Evolutionary conservation across 2,888 invertebrate genomes (phyloP).

Genomic region (Minunthozetes semirufus): DNA sequence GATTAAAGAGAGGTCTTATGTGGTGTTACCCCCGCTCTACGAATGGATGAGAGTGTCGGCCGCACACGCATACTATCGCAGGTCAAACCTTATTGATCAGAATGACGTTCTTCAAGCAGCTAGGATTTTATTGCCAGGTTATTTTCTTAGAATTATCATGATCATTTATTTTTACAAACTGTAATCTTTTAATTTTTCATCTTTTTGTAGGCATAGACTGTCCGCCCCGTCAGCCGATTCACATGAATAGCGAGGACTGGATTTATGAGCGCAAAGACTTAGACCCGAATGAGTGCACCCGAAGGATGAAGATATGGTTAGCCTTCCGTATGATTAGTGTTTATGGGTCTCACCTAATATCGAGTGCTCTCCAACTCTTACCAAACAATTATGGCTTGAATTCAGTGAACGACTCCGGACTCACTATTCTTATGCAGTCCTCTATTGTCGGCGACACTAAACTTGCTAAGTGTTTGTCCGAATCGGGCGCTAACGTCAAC

Average conservation of each 20-base stretch:
- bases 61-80: slow-evolving; percentile 68
- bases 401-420: slow-evolving; percentile 53
- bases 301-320: slow-evolving; percentile 61
- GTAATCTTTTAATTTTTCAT: not conserved
- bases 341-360: slow-evolving; percentile 69
- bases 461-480: slow-evolving; percentile 64
- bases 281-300: slow-evolving; percentile 56
- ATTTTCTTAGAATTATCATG: too few species aligned
- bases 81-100: slow-evolving; percentile 68
- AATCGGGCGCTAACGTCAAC: slow-evolving; percentile 66
- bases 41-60: slow-evolving; percentile 80
- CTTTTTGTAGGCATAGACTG: slow-evolving; percentile 65
- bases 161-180: too few species aligned
- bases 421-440: slow-evolving; percentile 76
- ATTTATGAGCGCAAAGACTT: slow-evolving; percentile 49
- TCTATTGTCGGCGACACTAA: slow-evolving; percentile 71
- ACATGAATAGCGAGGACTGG: slow-evolving; percentile 52
- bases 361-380: slow-evolving; percentile 66
- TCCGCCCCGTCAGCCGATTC: slow-evolving; percentile 60
- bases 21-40: slow-evolving; percentile 78
- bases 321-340: slow-evolving; percentile 73
- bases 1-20: slow-evolving; percentile 78
- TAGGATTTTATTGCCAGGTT: slow-evolving; percentile 68
- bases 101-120: slow-evolving; percentile 86
- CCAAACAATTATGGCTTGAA: slow-evolving; percentile 57